Conservation (phyloP, 2,797 vertebrate species). For the Pseudochirops corinnae region DNA sequence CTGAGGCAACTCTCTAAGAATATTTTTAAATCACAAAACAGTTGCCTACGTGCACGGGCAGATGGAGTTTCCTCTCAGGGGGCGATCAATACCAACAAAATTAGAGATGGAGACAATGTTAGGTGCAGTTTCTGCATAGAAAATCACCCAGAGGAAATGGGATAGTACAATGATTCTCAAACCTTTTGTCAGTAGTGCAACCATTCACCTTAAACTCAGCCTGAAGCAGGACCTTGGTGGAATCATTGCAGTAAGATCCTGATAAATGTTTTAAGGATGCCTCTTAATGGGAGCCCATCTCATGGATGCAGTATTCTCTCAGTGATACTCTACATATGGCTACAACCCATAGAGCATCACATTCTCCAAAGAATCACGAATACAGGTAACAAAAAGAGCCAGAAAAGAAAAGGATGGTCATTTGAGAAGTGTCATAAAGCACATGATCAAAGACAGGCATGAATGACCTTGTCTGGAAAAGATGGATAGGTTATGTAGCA, state of each 20-base stretch:
- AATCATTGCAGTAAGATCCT: not conserved
- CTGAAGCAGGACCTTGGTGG: not conserved
- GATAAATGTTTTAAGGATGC: not conserved
- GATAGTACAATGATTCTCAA: not conserved
- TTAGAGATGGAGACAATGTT: not conserved
- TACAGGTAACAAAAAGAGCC: not conserved
- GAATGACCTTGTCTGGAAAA: not conserved
- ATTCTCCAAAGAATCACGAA: not conserved
- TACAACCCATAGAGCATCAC: not conserved
- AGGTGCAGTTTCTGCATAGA: not conserved
- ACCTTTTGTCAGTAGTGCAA: not conserved
- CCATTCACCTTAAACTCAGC: not conserved
- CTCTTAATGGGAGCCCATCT: not conserved
- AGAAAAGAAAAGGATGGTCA: not conserved
- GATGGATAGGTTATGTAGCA: not conserved
- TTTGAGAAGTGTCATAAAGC: not conserved
- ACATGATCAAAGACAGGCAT: not conserved
- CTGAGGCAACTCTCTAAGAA: not conserved
- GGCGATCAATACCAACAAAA: not conserved
- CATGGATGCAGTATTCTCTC: not conserved
- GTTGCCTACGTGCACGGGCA: not conserved
- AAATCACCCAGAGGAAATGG: not conserved
- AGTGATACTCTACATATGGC: not conserved
- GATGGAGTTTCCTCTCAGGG: not conserved
- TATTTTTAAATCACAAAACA: not conserved